Evolutionary conservation across 1,140 invertebrate species (phyloP), one percentile per base, ranked within the genome.

Genomic region (Eulimnadia texana): DNA sequence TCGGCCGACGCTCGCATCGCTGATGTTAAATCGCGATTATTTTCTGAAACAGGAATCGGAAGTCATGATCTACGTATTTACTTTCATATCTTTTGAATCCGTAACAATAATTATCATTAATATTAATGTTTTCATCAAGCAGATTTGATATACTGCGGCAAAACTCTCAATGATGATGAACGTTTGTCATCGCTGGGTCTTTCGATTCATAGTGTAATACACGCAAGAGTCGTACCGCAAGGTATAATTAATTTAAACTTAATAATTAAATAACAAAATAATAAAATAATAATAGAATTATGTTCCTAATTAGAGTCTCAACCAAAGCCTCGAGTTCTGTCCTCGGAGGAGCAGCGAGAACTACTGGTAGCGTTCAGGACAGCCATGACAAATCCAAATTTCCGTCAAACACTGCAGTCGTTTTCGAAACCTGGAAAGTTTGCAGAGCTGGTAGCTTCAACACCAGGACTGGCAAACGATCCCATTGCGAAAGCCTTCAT

Each of bases 401-500:
- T 58, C 52, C 27, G 61, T 23, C 52, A 53, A 33, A 62, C 59
- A 23, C 58, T 65, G 49, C 33, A 66, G 28, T 49, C 58, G 24
- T 58, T 71, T n/a, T 66, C 63, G 25, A 66, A 66, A 50, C 66
- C 70, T 47, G 68, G 71, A 16, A 61, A 64, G 22, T 54, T 72
- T 51, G 67, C 71, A 52, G 67, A 68, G 50, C 61, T 72, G 10
- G 65, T 70, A n/a, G 67, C 68, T 47, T 67, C 69, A 42, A 67
- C 68, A 22, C 71, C 71, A 47, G 69, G 69, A 2, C 56, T 72
- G 33, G 67, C 68, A 22, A 65, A 66, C 24, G 69, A 70, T 62
- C 70, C 69, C 23, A 55, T 68, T 47, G 68, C 68, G 33, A 22
- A 70, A n/a, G 63, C 66, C 57, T 63, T 66, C 24, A 62, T 68